These are phyloP conservation scores for Mayetiola destructor DNA, from an alignment of 2,888 invertebrate genomes.

Conservation along the genomic window DNA sequence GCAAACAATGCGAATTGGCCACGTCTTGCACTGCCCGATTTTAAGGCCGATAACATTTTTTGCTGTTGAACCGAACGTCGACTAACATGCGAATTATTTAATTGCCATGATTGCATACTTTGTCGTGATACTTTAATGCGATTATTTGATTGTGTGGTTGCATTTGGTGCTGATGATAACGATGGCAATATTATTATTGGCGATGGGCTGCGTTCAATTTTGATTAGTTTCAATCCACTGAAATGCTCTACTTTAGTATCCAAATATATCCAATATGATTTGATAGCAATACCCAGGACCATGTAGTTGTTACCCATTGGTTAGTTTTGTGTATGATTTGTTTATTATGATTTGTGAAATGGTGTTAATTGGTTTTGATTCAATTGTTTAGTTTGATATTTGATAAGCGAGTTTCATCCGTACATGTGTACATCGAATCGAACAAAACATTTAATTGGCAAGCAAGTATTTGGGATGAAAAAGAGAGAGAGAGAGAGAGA, in stretches of 20 bases:
- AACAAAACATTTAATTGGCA: not conserved
- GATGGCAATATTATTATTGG: conserved; percentile 7
- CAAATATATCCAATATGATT: no score
- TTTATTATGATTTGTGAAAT: not conserved
- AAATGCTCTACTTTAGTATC: not conserved
- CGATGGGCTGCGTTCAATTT: conserved; percentile 9
- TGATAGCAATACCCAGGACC: no score
- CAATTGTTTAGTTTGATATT: not conserved
- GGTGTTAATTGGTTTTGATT: not conserved
- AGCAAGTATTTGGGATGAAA: not conserved
- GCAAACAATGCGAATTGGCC: conserved; percentile 9
- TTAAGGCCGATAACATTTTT: not conserved
- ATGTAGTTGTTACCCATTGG: no score
- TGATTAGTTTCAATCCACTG: conserved; percentile 9
- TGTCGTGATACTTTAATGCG: conserved; percentile 5
- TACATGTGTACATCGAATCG: not conserved
- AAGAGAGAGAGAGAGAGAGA: not conserved
- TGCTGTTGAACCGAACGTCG: conserved; percentile 7
- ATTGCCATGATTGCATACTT: not conserved
- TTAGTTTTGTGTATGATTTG: not conserved
- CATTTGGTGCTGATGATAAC: conserved; percentile 7
- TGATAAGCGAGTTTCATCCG: not conserved
- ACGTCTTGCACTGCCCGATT: not conserved
- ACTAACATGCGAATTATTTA: conserved; percentile 3
- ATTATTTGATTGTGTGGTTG: not conserved